Evolutionary conservation across 2,797 vertebrate species (phyloP), one percentile per base, ranked within the genome.

Genomic region (Sebastes cheni): DNA sequence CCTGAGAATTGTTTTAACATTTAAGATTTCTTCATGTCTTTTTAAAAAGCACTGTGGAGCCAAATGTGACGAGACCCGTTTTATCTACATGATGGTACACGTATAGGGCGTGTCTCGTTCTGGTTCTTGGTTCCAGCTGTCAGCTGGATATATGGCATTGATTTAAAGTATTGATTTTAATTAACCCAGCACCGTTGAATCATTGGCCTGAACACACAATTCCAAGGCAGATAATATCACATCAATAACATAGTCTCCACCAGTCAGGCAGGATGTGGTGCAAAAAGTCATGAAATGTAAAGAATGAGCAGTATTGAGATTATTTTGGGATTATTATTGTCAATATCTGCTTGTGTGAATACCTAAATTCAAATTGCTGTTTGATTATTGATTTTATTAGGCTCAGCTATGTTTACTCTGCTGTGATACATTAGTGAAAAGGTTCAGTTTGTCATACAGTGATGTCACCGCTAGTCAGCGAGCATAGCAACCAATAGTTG

Each of bases 1-100:
- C 83, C 71, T 80, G 70, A 69, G 5, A 81, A 60, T 22, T 81
- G 62, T 83, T 86, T 23, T 72, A 20, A 74, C 58, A 46, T 66
- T 23, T 61, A 50, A 54, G 55, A 10, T 75, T 72, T 65, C 7
- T 42, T 2, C 9, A n/a, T 11, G 7, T 71, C 10, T 52, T 54
- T 56, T 4, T 42, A 42, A 34, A 30, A 30, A 66, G 42, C n/a
- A 50, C 22, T 22, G 3, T 50, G 34, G 3, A n/a, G 20, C 20
- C 8, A 14, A 11, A 42, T 14, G 32, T 25, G 18, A 4, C 14
- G 20, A 25, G 5, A 46, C 22, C 8, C 4, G 6, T 9, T 9
- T 27, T 8, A 18, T 46, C 10, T 23, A 18, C 52, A 8, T 10
- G 23, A 50, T 64, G 20, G 29, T 5, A 13, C 5, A 42, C 27